Evolutionary conservation across 2,888 invertebrate genomes (phyloP).

Genomic region (Noctua fimbriata): DNA sequence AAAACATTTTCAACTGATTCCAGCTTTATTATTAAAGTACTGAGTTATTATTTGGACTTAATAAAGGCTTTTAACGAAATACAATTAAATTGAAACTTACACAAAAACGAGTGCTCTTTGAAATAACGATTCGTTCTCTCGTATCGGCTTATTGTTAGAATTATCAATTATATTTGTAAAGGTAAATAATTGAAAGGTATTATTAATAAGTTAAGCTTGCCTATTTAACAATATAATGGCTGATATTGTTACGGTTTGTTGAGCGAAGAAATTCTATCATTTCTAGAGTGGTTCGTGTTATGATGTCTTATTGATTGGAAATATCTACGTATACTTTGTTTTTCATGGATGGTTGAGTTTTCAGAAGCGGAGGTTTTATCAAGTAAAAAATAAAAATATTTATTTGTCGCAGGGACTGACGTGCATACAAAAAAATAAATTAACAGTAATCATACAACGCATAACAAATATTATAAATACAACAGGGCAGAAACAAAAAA

Average conservation of each 20-base stretch:
- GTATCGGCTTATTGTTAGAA: slow-evolving; percentile 50
- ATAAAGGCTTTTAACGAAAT: slow-evolving; percentile 59
- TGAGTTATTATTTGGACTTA: slow-evolving; percentile 39
- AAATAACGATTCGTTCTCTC: slow-evolving; percentile 57
- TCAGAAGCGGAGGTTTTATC: neutral
- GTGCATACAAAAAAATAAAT: too few species aligned
- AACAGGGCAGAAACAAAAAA: too few species aligned
- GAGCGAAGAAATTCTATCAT: slow-evolving; percentile 9
- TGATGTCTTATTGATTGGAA: slow-evolving; percentile 12
- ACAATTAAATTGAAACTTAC: slow-evolving; percentile 58
- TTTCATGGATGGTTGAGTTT: neutral
- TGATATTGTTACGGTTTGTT: slow-evolving; percentile 7
- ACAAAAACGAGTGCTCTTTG: slow-evolving; percentile 54
- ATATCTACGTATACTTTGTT: slow-evolving; percentile 4
- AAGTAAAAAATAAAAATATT: too few species aligned
- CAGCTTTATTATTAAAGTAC: slow-evolving; percentile 31
- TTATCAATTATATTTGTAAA: slow-evolving; percentile 63
- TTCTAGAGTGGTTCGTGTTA: slow-evolving; percentile 10
- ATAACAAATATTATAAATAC: too few species aligned
- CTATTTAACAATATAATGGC: slow-evolving; percentile 42
- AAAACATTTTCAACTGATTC: slow-evolving; percentile 36
- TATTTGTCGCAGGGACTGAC: too few species aligned
- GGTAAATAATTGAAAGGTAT: slow-evolving; percentile 55
- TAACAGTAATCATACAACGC: too few species aligned
- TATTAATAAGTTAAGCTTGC: slow-evolving; percentile 51